phyloP scores from a whole-genome alignment of 2,797 vertebrate species.

The Choloepus didactylus region DNA sequence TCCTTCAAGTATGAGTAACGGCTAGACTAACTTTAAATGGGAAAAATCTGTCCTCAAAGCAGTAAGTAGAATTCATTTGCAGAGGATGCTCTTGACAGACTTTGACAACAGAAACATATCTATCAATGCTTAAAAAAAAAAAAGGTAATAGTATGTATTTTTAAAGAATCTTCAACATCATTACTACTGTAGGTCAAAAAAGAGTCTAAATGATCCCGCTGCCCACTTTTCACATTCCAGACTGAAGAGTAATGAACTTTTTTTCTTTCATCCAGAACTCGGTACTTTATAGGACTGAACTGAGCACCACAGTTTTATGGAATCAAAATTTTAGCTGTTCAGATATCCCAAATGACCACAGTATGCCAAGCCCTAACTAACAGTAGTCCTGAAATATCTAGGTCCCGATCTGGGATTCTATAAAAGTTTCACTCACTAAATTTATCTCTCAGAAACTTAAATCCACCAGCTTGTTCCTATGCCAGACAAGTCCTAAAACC shows the following conservation, averaged over 20 bases:
- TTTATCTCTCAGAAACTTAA: no score
- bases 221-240: constrained; percentile 27
- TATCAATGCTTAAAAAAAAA: background rate
- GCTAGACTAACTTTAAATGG: background rate
- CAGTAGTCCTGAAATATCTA: no score
- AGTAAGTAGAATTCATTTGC: background rate
- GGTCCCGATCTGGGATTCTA: no score
- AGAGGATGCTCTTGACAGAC: background rate
- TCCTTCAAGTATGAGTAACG: background rate
- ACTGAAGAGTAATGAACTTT: background rate
- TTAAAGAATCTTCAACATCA: background rate
- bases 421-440: no score
- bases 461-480: no score
- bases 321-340: background rate
- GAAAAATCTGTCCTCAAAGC: background rate
- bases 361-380: no score
- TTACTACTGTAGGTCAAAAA: background rate
- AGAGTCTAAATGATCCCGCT: background rate
- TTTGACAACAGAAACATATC: background rate
- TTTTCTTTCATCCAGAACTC: background rate
- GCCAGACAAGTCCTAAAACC: no score
- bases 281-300: background rate
- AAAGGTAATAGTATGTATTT: background rate
- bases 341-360: no score
- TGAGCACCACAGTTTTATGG: background rate